Evolutionary conservation across 2,113 vertebrate genomes (phyloP), one percentile per base, ranked within the genome.

Genomic region (Taurulus bubalis): DNA sequence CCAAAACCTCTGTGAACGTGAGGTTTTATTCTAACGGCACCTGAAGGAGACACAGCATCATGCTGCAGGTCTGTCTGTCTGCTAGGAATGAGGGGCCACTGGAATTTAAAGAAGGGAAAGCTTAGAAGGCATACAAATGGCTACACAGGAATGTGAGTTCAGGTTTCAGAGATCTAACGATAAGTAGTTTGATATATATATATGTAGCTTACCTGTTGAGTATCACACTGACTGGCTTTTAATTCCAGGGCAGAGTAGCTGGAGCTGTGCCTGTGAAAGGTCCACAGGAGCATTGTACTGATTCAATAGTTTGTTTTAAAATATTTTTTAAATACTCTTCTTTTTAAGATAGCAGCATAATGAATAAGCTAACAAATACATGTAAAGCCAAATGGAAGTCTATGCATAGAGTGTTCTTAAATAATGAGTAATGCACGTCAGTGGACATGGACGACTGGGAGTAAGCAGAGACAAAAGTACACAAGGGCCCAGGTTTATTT

Each of bases 391-490:
- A 20, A 28, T 30, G 24, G 6, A 47, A 8, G 20, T 15, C 20
- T 40, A 66, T 14, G 8, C 38, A 30, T 12, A 12, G 32, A 51
- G 42, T 10, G 32, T 40, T 68, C 51, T 47, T 59, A 49, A 26
- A 62, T 62, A 68, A 53, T 36, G 45, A 81, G 42, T 8, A 38
- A 70, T 28, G 49, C 38, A 66, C 36, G 26, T 42, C 66, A 30
- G 77, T 81, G 8, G n/a, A 79, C 47, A 45, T 45, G 36, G 40
- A 51, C 49, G 60, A 79, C 18, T 64, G 75, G 73, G 51, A 68
- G 64, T 75, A 72, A 76, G 75, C 53, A 74, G 62, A 84, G 71
- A 79, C 69, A 60, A 82, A 79, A 56, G 82, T 64, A 76, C 79
- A 51, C 30, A 1, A 47, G 77, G 55, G 80, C 49, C 34, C 28